Evolutionary conservation across 1,140 invertebrate genomes (phyloP), one percentile per base, ranked within the genome.

Genomic region (Polypedilum pembai): DNA sequence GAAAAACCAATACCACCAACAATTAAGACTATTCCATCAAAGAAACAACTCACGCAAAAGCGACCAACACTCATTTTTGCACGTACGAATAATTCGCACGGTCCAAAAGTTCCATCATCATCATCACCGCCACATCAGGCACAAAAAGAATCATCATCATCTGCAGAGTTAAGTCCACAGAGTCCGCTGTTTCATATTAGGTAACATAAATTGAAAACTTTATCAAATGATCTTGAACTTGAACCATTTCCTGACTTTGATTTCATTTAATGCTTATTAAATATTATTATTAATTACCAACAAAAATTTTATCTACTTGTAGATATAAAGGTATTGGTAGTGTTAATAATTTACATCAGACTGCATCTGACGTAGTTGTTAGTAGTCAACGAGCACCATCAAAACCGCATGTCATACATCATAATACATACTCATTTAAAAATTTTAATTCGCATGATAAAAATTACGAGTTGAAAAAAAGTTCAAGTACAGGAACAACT

Each of bases 1-100:
- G 65, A 88, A 56, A 90, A 92, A 84, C 93, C 93, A 74, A 91
- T 93, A 83, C 93, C 93, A 65, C 93, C 93, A 20, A 93, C 93
- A 1, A 93, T 95, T 77, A 93, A 95, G 83, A 95, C 93, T 0
- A 94, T 95, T 79, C 93, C 93, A 12, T 79, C 78, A 79, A 86
- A 83, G 83, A 88, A 84, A 79, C 86, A 83, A 78, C 84, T 78
- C 82, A 87, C 79, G 78, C 88, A 81, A 80, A 87, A 83, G 76
- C 77, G 88, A 78, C 90, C 90, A 45, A 92, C 92, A 79, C 83
- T 93, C 24, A 92, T 91, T 79, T 88, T 93, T 74, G 92, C 92
- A 81, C 92, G 92, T 80, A 85, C 83, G 77, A 86, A 87, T 15
- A 87, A 12, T 83, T 85, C 33, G 77, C 76, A 8, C 75, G 78